Evolutionary conservation across 2,888 invertebrate genomes (phyloP), one percentile per base, ranked within the genome.

Genomic region (Agonopterix alstromeriana): DNA sequence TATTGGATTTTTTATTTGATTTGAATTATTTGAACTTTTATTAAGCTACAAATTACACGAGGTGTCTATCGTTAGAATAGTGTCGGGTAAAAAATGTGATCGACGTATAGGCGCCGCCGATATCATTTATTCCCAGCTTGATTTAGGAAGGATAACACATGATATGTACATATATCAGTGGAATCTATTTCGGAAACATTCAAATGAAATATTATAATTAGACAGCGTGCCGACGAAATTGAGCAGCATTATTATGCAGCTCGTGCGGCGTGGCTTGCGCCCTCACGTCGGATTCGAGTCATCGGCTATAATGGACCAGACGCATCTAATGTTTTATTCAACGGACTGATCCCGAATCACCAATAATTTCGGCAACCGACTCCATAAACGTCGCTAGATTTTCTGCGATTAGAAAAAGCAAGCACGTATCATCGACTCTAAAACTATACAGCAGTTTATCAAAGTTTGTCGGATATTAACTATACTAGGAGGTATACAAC

Each of bases 231-330:
- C 65, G 64, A 65, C 64, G 67, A 73, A 74, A 77, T 79, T 72
- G 70, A 58, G 54, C 56, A 57, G 62, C 77, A 82, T 87, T 83
- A 81, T 71, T 73, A 87, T 87, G 83, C 87, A 77, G 85, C 84
- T 79, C 87, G 87, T 86, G 86, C 85, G 74, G 67, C 67, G 72
- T 50, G 60, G 49, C 57, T 71, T 66, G 73, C 76, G 76, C 74
- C 67, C 60, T 8, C 38, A n/a, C 38, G 10, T 38, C 10, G 38
- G 3, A 10, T 27, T 5, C 38, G 10, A 38, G 11, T 42, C 42
- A 42, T 42, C 73, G 61, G 63, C 77, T 74, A 81, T 83, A 78
- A 84, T 82, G 78, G 77, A 65, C 74, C 73, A 68, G 67, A 63
- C 68, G 65, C 63, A 53, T 57, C 72, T 73, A 59, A 85, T 87